phyloP scores from a whole-genome alignment of 2,797 vertebrate species.

The Aselliscus stoliczkanus region DNA sequence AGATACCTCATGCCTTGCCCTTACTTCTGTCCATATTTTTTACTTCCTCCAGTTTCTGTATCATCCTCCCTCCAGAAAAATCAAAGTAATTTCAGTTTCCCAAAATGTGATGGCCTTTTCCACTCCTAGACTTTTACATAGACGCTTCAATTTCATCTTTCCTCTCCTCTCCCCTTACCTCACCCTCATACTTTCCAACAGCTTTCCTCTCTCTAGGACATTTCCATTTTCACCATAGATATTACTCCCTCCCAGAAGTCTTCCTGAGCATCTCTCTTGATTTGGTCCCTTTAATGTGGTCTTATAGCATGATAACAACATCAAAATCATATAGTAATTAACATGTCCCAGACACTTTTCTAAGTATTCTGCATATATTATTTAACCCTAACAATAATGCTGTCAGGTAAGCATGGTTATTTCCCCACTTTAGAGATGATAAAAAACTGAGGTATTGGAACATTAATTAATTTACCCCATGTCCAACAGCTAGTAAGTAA shows the following conservation, averaged over 20 bases:
- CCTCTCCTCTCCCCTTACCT: background rate
- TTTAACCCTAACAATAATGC: background rate
- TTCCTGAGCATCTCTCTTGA: background rate
- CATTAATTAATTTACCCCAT: background rate
- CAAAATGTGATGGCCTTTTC: background rate
- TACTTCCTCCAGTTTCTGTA: background rate
- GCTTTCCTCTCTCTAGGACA: background rate
- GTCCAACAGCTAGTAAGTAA: background rate
- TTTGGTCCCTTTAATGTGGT: background rate
- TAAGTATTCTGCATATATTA: background rate
- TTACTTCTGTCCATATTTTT: background rate
- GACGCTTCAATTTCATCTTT: background rate
- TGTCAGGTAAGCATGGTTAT: background rate
- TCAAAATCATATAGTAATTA: background rate
- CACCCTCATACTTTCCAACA: background rate
- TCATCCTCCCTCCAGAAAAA: background rate
- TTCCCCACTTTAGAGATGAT: background rate
- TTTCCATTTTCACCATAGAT: background rate
- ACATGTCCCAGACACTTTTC: background rate
- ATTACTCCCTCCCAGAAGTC: background rate
- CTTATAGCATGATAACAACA: background rate
- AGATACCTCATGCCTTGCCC: background rate
- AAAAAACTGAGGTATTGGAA: background rate
- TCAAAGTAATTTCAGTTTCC: background rate
- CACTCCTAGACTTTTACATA: background rate